Evolutionary conservation across 2,797 vertebrate species (phyloP).

Genomic region (Anisognathus igniventris): DNA sequence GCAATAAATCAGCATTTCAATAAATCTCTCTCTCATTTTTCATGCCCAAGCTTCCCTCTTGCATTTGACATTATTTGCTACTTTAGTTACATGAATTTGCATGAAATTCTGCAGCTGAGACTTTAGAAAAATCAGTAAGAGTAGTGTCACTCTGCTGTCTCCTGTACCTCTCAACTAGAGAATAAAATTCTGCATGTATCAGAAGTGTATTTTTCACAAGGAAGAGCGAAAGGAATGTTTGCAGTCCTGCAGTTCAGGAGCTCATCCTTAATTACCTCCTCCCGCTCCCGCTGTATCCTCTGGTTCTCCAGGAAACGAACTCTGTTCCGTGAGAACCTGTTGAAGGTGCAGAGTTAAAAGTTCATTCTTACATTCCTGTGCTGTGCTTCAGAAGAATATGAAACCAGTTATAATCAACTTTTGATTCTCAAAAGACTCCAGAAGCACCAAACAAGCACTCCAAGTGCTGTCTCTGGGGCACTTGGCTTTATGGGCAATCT

Average conservation of each 20-base stretch:
- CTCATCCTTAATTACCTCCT: constrained; percentile 9
- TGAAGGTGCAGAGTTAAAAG: background rate
- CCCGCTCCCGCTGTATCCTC: constrained; percentile 47
- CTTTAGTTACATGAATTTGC: background rate
- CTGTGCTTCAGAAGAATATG: background rate
- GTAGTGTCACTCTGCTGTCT: background rate
- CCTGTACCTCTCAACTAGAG: background rate
- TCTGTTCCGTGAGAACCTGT: constrained; percentile 76
- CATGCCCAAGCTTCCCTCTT: background rate
- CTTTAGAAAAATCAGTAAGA: background rate
- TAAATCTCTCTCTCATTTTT: background rate
- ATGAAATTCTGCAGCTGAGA: background rate
- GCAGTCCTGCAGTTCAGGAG: background rate
- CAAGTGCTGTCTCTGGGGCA: background rate
- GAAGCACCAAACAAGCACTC: background rate
- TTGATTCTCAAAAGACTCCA: background rate
- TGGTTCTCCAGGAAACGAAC: constrained; percentile 73
- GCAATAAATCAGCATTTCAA: background rate
- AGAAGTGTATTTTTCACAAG: background rate
- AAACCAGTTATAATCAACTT: background rate
- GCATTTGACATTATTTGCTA: background rate
- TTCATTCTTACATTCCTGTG: background rate
- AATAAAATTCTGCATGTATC: background rate
- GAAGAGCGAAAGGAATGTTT: background rate
- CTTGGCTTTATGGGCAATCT: background rate